Percentiles rank a stretch among this genome's conserved stretches.
Evolutionary conservation across 2,113 vertebrate species (phyloP).

Genomic region (Anolis sagrei): DNA sequence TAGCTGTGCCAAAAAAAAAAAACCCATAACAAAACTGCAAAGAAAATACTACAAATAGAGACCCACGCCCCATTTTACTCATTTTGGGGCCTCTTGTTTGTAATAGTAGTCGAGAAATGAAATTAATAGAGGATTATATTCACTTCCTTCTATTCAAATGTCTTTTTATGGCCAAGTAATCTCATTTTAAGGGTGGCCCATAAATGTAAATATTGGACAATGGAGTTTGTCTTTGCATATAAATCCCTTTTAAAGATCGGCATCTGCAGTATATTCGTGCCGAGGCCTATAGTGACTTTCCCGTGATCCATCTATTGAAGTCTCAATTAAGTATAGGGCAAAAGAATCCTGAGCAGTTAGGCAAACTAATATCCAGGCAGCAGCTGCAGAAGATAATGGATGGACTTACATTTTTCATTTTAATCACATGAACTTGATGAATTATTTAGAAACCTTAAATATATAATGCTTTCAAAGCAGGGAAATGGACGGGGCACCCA

Average conservation of each 20-base stretch:
- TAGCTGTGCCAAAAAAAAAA: no score
- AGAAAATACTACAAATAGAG: no score
- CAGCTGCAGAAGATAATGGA: constrained; percentile 71
- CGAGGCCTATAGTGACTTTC: constrained; percentile 21
- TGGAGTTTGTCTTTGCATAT: neutral
- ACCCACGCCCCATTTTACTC: neutral
- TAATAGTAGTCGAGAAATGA: neutral
- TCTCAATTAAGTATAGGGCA: constrained; percentile 45
- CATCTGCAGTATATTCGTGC: constrained; percentile 18
- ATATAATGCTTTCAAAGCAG: constrained; percentile 78
- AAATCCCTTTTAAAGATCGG: neutral
- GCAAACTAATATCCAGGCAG: constrained; percentile 60
- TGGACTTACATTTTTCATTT: constrained; percentile 73
- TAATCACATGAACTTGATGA: constrained; percentile 73
- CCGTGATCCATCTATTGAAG: constrained; percentile 43
- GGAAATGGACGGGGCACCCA: constrained; percentile 73
- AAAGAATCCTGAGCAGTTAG: constrained; percentile 44
- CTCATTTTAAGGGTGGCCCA: constrained; percentile 14
- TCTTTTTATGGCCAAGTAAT: constrained; percentile 14
- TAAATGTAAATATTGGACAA: constrained; percentile 22
- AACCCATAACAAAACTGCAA: no score
- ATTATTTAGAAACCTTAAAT: constrained; percentile 82
- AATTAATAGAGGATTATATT: neutral
- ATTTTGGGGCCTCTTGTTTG: neutral
- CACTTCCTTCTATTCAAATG: neutral